Evolutionary conservation across 2,888 invertebrate species (phyloP), one percentile per base, ranked within the genome.

Genomic region (Laothoe populi): DNA sequence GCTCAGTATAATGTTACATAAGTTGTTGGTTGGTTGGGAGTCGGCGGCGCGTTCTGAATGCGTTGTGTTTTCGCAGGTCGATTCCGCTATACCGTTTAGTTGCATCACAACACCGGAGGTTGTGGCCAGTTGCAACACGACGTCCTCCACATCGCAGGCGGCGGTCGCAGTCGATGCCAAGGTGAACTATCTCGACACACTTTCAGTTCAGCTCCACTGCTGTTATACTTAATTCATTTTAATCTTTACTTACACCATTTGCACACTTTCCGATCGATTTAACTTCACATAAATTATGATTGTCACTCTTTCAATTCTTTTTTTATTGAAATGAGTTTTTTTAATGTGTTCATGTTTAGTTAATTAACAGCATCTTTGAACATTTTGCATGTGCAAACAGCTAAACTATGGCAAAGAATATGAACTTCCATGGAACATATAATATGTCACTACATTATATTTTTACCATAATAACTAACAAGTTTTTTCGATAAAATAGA

Each of bases 71-170:
- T 68, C 74, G 68, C 90, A 92, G 92, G 88, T 90, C 74, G 92
- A 92, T 78, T 84, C 92, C 64, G 88, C 90, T 68, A 91, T 92
- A 79, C 88, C 92, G 79, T 92, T 92, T 82, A 91, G 87, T 84
- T 92, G 92, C 89, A 92, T 92, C 89, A 91, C 92, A 75, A 89
- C 87, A 63, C 90, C 92, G 63, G 92, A 91, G 86, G 92, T 91
- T 72, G 91, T 89, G 82, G 73, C 87, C 68, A 87, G 87, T 75
- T 90, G 91, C 86, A 88, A 84, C 82, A 88, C 90, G 64, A 89
- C 91, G 46, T 74, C 90, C 38, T 85, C 90, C 61, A 74, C 84
- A 44, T 69, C 84, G 44, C 88, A 82, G 70, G 68, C 87, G 13
- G 77, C 87, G 21, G 80, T 84, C 70, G 82, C 86, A 59, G 79